A percentile compares a stretch with the other conserved stretches of the same genome.
phyloP scores from a whole-genome alignment of 2,797 vertebrate genomes.

The Muscicapa striata region DNA sequence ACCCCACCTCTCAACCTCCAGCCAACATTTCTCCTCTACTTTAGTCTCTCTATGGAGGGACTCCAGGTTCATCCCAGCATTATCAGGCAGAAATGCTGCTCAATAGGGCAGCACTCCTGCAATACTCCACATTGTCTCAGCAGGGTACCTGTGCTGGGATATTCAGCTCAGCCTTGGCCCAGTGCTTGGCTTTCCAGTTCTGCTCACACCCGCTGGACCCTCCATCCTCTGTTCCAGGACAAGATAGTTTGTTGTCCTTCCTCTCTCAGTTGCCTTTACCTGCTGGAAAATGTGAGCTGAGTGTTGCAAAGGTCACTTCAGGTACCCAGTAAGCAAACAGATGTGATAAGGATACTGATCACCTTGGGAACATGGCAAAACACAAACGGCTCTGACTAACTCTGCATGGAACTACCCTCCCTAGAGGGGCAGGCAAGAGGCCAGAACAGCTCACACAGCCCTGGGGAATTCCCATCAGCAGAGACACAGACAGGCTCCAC shows the following conservation, averaged over 20 bases:
- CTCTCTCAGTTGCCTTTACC: background rate
- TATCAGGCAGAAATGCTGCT: background rate
- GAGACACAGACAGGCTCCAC: background rate
- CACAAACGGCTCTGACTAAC: background rate
- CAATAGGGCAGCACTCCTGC: no score
- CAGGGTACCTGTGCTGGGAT: background rate
- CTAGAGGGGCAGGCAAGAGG: background rate
- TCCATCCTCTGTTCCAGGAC: background rate
- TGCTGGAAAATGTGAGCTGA: background rate
- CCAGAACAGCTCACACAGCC: background rate
- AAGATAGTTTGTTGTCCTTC: background rate
- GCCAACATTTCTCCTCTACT: background rate
- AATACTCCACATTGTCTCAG: background rate
- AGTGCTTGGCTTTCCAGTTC: background rate
- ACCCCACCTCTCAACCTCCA: background rate
- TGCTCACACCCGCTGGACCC: background rate
- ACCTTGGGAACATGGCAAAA: background rate
- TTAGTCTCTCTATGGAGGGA: background rate
- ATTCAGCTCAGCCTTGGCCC: background rate
- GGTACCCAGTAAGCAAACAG: background rate
- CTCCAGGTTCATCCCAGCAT: background rate
- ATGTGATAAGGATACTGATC: background rate
- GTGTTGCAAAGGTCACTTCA: background rate
- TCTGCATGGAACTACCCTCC: background rate
- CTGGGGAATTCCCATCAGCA: background rate